Base-by-base conservation (phyloP, 2,797 vertebrate species). In the Salarias fasciatus region DNA sequence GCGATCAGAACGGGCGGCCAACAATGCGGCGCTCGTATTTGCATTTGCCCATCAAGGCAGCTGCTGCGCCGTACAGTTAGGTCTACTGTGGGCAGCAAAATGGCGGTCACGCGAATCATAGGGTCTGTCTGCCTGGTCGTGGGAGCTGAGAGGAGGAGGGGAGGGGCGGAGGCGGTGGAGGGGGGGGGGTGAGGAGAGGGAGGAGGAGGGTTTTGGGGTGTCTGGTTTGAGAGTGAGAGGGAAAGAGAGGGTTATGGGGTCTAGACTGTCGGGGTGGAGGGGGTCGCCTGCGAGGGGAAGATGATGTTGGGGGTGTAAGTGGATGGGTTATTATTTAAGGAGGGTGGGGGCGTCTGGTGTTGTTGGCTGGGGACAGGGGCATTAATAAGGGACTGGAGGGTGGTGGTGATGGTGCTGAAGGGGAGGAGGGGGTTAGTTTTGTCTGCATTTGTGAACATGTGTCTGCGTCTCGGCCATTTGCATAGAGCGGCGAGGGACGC, bases 31-130 rank as follows among this genome's bases (percentile, higher is more conserved):
- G 11, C 14, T 71, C 44, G 5, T 59, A 81, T 90, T 89, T 88
- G 85, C 89, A 88, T 88, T 84, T 36, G 68, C 79, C 69, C 83
- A 79, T 88, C 76, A 57, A 63, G 67, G 75, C 85, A 88, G 89
- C 89, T 90, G 89, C 84, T 45, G 65, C 24, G 67, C 68, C 45
- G 75, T 87, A 78, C 89, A 88, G 84, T 90, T 72, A 66, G 72
- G 43, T 73, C 68, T 79, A 78, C 75, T 75, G 74, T 90, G 90
- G 90, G 85, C 86, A 86, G 67, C 68, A 53, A 91, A 85, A 90
- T 84, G 86, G 91, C 51, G 86, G 90, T 90, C 87, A 90, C 69
- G 78, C 79, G 53, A 88, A 87, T 89, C 87, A 86, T 57, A 58
- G 73, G 76, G 75, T 81, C 80, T 82, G 82, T 86, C 72, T 83